Conservation (phyloP, 2,888 invertebrate genomes). For the Cryptus armator region DNA sequence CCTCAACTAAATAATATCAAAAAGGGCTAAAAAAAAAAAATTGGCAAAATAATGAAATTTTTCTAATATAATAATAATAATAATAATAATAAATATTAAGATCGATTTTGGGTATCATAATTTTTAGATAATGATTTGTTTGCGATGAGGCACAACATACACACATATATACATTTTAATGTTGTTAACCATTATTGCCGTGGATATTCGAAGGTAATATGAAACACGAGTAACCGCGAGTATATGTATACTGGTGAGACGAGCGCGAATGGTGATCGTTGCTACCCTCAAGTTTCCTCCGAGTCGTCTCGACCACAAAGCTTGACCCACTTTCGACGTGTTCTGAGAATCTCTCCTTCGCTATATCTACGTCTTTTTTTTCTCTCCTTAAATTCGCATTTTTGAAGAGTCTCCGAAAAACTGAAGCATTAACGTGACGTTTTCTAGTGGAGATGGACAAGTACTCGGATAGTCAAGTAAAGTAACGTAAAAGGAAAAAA, state of each 20-base stretch:
- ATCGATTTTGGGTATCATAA: no score
- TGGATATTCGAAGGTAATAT: background rate
- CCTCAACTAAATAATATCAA: no score
- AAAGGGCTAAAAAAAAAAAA: no score
- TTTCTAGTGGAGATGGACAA: background rate
- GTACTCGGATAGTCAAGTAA: background rate
- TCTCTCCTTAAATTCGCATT: background rate
- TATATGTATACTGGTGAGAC: no score
- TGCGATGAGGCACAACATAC: no score
- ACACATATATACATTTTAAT: background rate
- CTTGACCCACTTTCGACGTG: slow-evolving; percentile 23
- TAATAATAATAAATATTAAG: no score
- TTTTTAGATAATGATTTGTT: no score
- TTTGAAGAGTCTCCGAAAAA: slow-evolving; percentile 14
- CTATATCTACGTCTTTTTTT: background rate
- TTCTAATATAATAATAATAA: no score
- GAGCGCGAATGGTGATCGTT: slow-evolving; percentile 10
- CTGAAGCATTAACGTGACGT: background rate
- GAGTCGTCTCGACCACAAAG: slow-evolving; percentile 24
- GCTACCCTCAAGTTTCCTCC: slow-evolving; percentile 5
- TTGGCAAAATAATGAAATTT: no score
- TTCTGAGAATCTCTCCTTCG: slow-evolving; percentile 13
- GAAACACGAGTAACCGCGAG: background rate
- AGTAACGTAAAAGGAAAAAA: slow-evolving; percentile 2
- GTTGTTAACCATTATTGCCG: background rate